Evolutionary conservation across 2,113 vertebrate genomes (phyloP).

Genomic region (Oplegnathus fasciatus): DNA sequence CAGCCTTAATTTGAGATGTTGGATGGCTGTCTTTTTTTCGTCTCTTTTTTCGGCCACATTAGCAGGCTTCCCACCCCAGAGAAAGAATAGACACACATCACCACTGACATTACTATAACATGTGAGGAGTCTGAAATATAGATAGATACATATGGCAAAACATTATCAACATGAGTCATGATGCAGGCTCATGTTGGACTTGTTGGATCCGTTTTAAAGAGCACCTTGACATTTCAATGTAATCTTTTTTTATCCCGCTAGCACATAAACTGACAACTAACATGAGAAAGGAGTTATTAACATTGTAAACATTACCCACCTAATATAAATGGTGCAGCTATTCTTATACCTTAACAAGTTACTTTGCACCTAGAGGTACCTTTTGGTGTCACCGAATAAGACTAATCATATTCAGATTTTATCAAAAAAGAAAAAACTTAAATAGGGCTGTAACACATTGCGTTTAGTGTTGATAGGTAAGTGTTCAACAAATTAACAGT

Average conservation of each 20-base stretch:
- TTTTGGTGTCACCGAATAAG: constrained; percentile 9
- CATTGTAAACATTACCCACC: constrained; percentile 10
- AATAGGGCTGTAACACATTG: constrained; percentile 1
- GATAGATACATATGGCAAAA: constrained; percentile 5
- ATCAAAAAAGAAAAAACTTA: not conserved
- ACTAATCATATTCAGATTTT: not conserved
- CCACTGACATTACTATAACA: constrained; percentile 46
- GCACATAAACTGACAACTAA: not conserved
- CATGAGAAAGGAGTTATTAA: constrained; percentile 10
- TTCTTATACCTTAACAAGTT: constrained; percentile 31
- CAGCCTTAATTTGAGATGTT: constrained; percentile 80
- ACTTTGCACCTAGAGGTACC: constrained; percentile 1
- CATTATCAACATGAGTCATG: constrained; percentile 9
- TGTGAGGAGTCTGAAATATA: constrained; percentile 34
- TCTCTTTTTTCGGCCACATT: constrained; percentile 76
- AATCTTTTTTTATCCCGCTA: not conserved
- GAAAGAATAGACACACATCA: constrained; percentile 59
- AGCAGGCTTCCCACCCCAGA: constrained; percentile 70
- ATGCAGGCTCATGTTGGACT: not conserved
- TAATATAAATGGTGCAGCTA: constrained; percentile 37
- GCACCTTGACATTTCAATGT: constrained; percentile 9
- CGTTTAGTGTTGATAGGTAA: not conserved
- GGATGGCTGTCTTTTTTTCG: constrained; percentile 71
- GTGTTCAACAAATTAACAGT: not conserved
- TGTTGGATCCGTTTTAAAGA: not conserved